phyloP scores from a whole-genome alignment of 2,888 invertebrate genomes.

The Mythimna lalbum region DNA sequence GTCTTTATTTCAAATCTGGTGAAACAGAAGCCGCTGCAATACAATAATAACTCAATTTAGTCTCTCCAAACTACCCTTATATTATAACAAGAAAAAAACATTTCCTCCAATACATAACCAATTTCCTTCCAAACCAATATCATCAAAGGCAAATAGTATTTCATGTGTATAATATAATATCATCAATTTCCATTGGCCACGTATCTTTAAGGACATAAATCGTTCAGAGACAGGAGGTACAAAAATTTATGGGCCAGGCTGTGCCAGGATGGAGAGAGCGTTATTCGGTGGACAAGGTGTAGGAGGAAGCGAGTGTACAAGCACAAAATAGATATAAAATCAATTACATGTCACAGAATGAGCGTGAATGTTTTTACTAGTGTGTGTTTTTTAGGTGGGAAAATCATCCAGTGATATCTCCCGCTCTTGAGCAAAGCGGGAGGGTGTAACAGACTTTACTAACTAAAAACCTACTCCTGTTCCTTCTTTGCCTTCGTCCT shows the following conservation, averaged over 20 bases:
- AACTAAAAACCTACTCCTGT: no score
- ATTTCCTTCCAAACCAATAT: conserved; percentile 38
- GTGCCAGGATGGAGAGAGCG: conserved; percentile 65
- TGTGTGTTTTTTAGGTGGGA: no score
- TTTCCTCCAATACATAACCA: conserved; percentile 3
- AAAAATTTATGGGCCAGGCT: conserved; percentile 75
- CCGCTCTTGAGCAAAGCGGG: no score
- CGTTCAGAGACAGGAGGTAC: conserved; percentile 72
- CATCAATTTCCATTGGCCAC: conserved; percentile 73
- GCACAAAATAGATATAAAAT: no score
- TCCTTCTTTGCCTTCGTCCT: no score
- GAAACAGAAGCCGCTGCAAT: no score
- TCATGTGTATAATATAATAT: conserved; percentile 69
- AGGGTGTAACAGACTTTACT: no score
- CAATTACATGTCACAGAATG: no score
- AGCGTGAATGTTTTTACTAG: no score
- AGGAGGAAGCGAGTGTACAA: conserved; percentile 39
- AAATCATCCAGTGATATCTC: no score
- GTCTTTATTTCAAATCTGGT: no score
- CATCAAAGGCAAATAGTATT: conserved; percentile 41
- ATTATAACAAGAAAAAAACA: background rate
- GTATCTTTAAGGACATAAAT: conserved; percentile 77
- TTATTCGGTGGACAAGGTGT: conserved; percentile 44
- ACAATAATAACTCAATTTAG: background rate
- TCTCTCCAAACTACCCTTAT: no score